Conservation (phyloP, 2,113 vertebrate genomes). For the Lichenostomus cassidix region DNA sequence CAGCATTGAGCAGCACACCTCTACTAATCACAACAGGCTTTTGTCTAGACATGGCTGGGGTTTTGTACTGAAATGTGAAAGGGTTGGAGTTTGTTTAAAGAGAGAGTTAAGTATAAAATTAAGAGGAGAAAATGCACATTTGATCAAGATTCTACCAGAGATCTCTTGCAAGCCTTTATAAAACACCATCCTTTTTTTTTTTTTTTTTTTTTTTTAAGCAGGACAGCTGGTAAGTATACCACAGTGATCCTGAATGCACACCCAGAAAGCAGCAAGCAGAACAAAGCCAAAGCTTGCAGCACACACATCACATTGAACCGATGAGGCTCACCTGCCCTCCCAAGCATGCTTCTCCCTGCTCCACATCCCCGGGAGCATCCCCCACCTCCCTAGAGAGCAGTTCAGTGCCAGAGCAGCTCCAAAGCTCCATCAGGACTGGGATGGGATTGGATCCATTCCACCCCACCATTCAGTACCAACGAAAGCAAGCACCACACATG, state of each 20-base stretch:
- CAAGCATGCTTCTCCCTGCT: background rate
- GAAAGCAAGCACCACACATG: background rate
- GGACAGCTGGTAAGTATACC: background rate
- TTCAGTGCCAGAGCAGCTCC: background rate
- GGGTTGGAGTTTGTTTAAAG: background rate
- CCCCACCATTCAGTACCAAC: background rate
- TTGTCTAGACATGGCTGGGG: background rate
- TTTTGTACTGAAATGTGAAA: background rate
- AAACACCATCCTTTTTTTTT: background rate
- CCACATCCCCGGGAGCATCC: background rate
- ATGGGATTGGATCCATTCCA: rapidly evolving
- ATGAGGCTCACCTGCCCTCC: background rate
- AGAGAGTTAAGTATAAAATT: background rate
- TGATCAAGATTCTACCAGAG: background rate
- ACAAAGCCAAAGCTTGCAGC: background rate
- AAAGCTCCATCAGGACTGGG: background rate
- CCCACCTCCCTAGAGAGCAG: rapidly evolving
- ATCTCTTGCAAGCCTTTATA: background rate
- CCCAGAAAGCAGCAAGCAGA: background rate
- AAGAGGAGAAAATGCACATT: background rate
- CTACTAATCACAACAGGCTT: background rate
- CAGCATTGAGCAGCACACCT: background rate
- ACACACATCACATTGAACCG: rapidly evolving
- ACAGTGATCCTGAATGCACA: background rate
- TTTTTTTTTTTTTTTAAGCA: background rate